These are phyloP conservation scores for Himalopsyche kuldschensis DNA, from an alignment of 2,888 invertebrate species.

Conservation along the genomic window DNA sequence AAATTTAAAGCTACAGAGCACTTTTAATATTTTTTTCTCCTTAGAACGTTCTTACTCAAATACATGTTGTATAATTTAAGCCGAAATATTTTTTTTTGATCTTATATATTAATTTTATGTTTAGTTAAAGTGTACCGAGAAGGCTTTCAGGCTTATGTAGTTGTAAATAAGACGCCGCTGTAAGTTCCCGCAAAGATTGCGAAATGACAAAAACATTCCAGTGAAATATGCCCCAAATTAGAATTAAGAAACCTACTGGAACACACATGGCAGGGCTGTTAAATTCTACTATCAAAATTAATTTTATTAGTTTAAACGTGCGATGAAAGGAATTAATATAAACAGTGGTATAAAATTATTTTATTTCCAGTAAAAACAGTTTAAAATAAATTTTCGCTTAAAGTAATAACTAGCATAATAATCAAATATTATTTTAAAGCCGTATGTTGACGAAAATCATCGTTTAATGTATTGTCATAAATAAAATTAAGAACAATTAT, in stretches of 20 bases:
- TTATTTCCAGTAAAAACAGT: neutral
- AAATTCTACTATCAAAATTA: neutral
- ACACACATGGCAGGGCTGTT: neutral
- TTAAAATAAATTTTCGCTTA: no score
- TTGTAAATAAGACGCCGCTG: neutral
- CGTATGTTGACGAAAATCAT: no score
- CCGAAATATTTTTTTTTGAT: no score
- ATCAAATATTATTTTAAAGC: no score
- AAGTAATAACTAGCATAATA: no score
- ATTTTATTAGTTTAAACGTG: neutral
- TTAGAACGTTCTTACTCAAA: no score
- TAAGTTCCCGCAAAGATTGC: neutral
- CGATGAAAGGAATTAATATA: neutral
- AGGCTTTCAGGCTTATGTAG: neutral
- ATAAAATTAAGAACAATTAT: no score
- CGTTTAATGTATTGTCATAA: no score
- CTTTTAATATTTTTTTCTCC: no score
- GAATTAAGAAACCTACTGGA: neutral
- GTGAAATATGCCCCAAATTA: neutral
- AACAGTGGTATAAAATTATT: neutral
- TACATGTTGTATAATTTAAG: no score
- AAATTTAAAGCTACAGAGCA: no score
- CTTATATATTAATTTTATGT: no score
- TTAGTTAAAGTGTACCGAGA: neutral
- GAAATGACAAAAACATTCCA: neutral